phyloP scores from a whole-genome alignment of 2,888 invertebrate genomes.

The Sesia apiformis region DNA sequence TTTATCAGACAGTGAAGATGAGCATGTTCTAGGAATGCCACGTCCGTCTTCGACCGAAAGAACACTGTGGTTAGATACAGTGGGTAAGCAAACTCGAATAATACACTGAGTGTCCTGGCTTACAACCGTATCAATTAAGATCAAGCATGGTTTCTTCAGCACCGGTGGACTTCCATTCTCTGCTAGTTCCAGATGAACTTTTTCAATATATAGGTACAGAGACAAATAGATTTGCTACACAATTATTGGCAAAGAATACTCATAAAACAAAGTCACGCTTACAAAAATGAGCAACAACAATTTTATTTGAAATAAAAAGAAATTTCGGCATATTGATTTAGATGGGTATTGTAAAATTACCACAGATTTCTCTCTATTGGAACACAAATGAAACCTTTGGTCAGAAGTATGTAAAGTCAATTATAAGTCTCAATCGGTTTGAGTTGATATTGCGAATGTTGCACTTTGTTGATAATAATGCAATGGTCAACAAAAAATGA shows the following conservation, averaged over 20 bases:
- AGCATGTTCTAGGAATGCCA: not conserved
- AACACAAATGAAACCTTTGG: no score
- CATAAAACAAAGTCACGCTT: no score
- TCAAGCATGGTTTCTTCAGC: not conserved
- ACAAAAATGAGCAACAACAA: no score
- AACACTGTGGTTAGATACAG: not conserved
- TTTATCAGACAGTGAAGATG: not conserved
- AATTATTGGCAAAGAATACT: not conserved
- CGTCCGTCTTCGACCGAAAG: not conserved
- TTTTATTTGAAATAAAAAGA: no score
- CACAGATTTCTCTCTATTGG: no score
- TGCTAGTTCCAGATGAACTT: not conserved
- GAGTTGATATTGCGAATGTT: no score
- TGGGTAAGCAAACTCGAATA: not conserved
- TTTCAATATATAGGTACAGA: not conserved
- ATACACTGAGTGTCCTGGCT: not conserved
- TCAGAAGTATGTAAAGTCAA: no score
- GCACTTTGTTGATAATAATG: no score
- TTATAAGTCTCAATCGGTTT: no score
- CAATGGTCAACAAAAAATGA: no score
- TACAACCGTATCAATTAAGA: conserved; percentile 1
- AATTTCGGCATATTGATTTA: no score
- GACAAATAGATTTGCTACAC: not conserved
- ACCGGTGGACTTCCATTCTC: not conserved
- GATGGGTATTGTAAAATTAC: no score